Evolutionary conservation across 2,888 invertebrate species (phyloP).

Genomic region (Galerucella pusilla): DNA sequence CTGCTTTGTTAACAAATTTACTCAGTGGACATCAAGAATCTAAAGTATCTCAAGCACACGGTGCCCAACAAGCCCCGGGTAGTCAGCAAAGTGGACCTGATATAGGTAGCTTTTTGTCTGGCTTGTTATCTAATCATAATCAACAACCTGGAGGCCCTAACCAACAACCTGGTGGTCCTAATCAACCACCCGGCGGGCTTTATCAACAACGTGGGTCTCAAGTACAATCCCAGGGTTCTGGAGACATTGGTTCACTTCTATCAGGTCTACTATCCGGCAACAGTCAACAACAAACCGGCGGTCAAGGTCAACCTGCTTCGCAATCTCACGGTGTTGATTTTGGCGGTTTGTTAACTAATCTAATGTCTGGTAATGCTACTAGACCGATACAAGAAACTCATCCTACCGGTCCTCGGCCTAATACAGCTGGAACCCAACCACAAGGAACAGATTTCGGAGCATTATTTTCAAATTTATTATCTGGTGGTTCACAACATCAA

Average conservation of each 20-base stretch:
- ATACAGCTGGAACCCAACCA: slow-evolving; percentile 19
- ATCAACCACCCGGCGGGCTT: slow-evolving; percentile 21
- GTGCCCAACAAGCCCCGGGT: slow-evolving; percentile 20
- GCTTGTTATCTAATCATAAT: slow-evolving; percentile 31
- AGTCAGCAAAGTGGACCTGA: slow-evolving; percentile 21
- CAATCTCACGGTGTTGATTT: slow-evolving; percentile 25
- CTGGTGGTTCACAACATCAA: slow-evolving; percentile 37
- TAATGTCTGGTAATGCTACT: slow-evolving; percentile 36
- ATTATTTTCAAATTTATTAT: slow-evolving; percentile 34
- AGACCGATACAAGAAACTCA: slow-evolving; percentile 29
- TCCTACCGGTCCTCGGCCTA: slow-evolving; percentile 15
- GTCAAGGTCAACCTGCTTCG: slow-evolving; percentile 22
- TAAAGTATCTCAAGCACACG: slow-evolving; percentile 16
- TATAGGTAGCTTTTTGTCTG: slow-evolving; percentile 24
- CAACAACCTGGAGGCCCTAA: slow-evolving; percentile 15
- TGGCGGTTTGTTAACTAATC: slow-evolving; percentile 37
- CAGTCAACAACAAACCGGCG: slow-evolving; percentile 2
- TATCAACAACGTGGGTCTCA: slow-evolving; percentile 11
- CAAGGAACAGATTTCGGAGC: slow-evolving; percentile 35
- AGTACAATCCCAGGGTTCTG: slow-evolving; percentile 27
- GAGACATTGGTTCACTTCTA: slow-evolving; percentile 32
- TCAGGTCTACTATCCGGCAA: slow-evolving; percentile 26
- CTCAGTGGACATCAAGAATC: slow-evolving; percentile 31
- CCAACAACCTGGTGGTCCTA: slow-evolving; percentile 6
- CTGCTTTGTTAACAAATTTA: slow-evolving; percentile 37